A percentile compares a stretch with the other conserved stretches of the same genome.
phyloP scores from a whole-genome alignment of 1,140 invertebrate species.

The Micrasema longulum region DNA sequence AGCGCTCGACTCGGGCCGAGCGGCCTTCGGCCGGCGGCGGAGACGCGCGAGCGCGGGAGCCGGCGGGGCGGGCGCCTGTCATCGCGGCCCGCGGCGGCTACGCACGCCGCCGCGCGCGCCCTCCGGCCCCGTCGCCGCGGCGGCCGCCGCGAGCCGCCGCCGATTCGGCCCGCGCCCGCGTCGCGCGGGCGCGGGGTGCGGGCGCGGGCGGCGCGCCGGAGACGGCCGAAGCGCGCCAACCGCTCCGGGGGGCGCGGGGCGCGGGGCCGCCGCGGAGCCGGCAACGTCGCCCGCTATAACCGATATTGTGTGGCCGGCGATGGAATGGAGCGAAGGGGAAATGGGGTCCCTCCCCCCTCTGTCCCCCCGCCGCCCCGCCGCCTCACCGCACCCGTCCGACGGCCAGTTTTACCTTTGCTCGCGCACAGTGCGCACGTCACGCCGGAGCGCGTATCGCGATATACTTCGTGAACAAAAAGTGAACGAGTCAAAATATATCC shows the following conservation, averaged over 20 bases:
- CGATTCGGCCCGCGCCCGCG: slow-evolving; percentile 2
- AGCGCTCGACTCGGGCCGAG: background rate
- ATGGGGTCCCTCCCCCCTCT: slow-evolving; percentile 33
- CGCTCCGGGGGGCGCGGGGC: slow-evolving; percentile 1
- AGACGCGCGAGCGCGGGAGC: slow-evolving; percentile 17
- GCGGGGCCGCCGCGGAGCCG: slow-evolving; percentile 1
- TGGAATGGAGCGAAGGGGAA: slow-evolving; percentile 41
- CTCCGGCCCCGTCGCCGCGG: slow-evolving; percentile 11
- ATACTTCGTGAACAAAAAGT: slow-evolving; percentile 29
- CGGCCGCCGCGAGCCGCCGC: slow-evolving; percentile 22
- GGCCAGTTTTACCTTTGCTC: slow-evolving; percentile 43
- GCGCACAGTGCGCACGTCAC: slow-evolving; percentile 36
- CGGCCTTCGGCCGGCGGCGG: slow-evolving; percentile 22
- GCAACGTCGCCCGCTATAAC: slow-evolving; percentile 52
- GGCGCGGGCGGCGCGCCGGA: slow-evolving; percentile 16
- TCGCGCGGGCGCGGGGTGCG: background rate
- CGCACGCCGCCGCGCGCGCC: background rate
- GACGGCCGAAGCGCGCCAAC: slow-evolving; percentile 32
- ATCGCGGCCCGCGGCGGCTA: slow-evolving; percentile 4
- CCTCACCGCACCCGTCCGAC: slow-evolving; percentile 19
- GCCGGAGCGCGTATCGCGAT: slow-evolving; percentile 13
- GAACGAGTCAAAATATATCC: slow-evolving; percentile 31
- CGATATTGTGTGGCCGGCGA: slow-evolving; percentile 43
- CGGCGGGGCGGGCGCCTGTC: slow-evolving; percentile 36
- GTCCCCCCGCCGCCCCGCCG: slow-evolving; percentile 24